These are phyloP conservation scores for Aphrocallistes beatrix DNA, from an alignment of 37 sponge, comb jelly and placozoan species.

Conservation along the genomic window DNA sequence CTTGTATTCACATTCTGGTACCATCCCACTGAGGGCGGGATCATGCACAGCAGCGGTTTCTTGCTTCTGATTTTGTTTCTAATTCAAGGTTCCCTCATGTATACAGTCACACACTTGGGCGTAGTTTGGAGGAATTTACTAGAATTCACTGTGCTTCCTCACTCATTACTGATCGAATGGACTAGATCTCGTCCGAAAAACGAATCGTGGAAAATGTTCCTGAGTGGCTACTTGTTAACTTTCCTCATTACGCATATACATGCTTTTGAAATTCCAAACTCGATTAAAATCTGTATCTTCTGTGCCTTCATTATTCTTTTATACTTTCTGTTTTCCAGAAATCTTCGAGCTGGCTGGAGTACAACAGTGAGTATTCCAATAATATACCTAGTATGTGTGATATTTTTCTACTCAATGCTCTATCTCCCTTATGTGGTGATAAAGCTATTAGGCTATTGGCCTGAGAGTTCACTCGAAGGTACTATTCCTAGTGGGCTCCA, in stretches of 20 bases:
- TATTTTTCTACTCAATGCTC: background rate
- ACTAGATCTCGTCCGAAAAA: background rate
- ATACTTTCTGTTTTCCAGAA: no score
- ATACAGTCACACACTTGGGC: background rate
- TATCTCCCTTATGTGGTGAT: background rate
- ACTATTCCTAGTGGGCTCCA: background rate
- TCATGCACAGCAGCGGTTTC: background rate
- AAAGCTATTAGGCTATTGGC: background rate
- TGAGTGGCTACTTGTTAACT: background rate
- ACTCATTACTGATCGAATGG: background rate
- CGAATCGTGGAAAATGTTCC: background rate
- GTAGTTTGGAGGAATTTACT: background rate
- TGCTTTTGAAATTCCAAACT: background rate
- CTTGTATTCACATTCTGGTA: constrained; percentile 11
- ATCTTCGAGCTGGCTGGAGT: background rate
- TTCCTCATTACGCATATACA: background rate
- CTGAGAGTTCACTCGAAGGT: background rate
- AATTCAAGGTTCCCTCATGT: background rate
- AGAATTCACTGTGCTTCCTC: background rate
- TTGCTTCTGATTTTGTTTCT: background rate
- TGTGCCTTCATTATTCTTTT: no score
- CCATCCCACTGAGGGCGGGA: background rate
- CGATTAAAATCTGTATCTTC: no score
- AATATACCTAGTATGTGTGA: background rate
- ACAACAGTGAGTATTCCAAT: background rate